Evolutionary conservation across 64 coral and sea anemone species (phyloP).

Genomic region (Pachyseris speciosa): DNA sequence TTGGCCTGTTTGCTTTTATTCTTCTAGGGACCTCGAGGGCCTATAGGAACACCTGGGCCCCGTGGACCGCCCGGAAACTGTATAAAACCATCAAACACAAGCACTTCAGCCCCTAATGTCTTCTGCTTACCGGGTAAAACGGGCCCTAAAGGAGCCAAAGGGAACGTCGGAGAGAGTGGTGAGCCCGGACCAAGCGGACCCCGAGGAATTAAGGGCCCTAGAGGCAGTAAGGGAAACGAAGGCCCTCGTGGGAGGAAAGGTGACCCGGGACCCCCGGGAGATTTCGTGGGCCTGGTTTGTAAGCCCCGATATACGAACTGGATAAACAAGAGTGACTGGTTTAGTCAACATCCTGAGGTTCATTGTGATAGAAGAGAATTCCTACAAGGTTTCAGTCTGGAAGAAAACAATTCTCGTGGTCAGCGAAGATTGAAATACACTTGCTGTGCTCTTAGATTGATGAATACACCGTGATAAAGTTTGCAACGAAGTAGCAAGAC

Average conservation of each 20-base stretch:
- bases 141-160: constrained; percentile 67
- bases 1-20: background rate
- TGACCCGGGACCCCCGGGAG: constrained; percentile 58
- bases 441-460: constrained; percentile 65
- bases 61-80: constrained; percentile 82
- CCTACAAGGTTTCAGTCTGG: constrained; percentile 77
- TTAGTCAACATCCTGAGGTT: constrained; percentile 54
- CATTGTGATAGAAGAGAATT: constrained; percentile 86
- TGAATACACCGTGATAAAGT: background rate
- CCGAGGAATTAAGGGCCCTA: constrained; percentile 51
- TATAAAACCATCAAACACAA: constrained; percentile 31
- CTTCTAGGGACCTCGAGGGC: constrained; percentile 59
- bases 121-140: constrained; percentile 68
- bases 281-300: constrained; percentile 71
- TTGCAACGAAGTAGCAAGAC: background rate
- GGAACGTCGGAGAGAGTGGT: constrained; percentile 47
- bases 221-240: constrained; percentile 52
- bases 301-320: constrained; percentile 69
- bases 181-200: constrained; percentile 2
- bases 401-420: constrained; percentile 53
- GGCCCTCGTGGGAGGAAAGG: constrained; percentile 71
- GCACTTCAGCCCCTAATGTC: constrained; percentile 23
- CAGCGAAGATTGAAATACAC: constrained; percentile 69
- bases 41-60: constrained; percentile 45
- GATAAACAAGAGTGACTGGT: constrained; percentile 51